These are phyloP conservation scores for Harlomillsia oculata DNA, from an alignment of 1,140 invertebrate species.

Conservation along the genomic window DNA sequence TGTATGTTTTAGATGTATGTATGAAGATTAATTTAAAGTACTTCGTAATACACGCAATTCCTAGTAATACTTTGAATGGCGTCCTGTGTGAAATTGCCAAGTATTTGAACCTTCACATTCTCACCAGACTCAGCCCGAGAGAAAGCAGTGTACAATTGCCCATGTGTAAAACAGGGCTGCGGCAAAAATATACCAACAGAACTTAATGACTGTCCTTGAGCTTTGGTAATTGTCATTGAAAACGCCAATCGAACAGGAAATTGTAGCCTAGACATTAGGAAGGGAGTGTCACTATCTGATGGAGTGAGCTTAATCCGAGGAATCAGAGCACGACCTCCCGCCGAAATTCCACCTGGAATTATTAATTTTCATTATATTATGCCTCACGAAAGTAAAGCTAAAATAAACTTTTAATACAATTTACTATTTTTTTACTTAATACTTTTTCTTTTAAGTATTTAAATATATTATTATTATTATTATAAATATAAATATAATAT, in stretches of 20 bases:
- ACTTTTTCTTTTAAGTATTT: no score
- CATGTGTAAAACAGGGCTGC: constrained; percentile 18
- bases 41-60: constrained; percentile 3
- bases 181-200: constrained; percentile 17
- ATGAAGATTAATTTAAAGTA: not conserved
- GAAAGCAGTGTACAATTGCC: constrained; percentile 23
- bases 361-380: no score
- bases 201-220: constrained; percentile 42
- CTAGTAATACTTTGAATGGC: no score
- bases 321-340: no score
- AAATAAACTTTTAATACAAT: no score
- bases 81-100: not conserved
- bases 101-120: not conserved
- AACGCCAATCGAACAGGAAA: constrained; percentile 45
- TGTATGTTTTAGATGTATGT: not conserved
- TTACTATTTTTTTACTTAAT: no score
- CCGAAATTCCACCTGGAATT: no score
- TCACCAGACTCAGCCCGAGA: not conserved
- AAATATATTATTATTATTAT: no score
- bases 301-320: no score
- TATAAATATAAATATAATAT: no score
- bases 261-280: constrained; percentile 42
- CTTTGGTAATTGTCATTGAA: constrained; percentile 48
- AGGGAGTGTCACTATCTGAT: constrained; percentile 38
- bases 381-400: no score